A percentile compares a stretch with the other conserved stretches of the same genome.
Evolutionary conservation across 2,888 invertebrate species (phyloP).

Genomic region (Dryocosmus kuriphilus): DNA sequence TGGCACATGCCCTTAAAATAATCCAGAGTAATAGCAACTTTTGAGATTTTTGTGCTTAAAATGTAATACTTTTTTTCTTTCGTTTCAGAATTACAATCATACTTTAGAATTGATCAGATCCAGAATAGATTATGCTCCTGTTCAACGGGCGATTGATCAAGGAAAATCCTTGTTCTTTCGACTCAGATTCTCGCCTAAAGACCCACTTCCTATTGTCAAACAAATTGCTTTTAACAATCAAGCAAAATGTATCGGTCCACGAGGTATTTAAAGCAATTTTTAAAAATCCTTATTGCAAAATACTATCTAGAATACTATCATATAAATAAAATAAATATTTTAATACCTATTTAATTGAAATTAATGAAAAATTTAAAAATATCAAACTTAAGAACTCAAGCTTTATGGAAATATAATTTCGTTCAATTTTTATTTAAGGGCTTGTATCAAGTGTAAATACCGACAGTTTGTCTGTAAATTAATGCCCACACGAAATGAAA

Average conservation of each 20-base stretch:
- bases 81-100: slow-evolving; percentile 68
- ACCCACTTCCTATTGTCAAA: slow-evolving; percentile 68
- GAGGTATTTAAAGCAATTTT: slow-evolving; percentile 58
- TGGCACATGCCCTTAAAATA: too few species aligned
- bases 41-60: not conserved
- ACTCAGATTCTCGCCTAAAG: slow-evolving; percentile 69
- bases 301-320: too few species aligned
- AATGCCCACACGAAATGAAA: too few species aligned
- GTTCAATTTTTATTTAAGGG: too few species aligned
- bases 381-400: too few species aligned
- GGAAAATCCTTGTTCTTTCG: slow-evolving; percentile 67
- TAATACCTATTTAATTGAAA: too few species aligned
- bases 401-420: too few species aligned
- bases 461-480: too few species aligned
- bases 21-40: too few species aligned
- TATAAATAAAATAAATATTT: too few species aligned
- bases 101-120: slow-evolving; percentile 67
- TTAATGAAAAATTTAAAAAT: too few species aligned
- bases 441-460: too few species aligned
- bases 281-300: not conserved
- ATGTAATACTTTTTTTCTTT: not conserved
- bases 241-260: slow-evolving; percentile 65
- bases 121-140: slow-evolving; percentile 60
- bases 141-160: slow-evolving; percentile 59
- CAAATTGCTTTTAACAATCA: slow-evolving; percentile 66